Percentiles rank a stretch among this genome's conserved stretches.
phyloP scores from a whole-genome alignment of 2,797 vertebrate genomes.

The Argyrosomus regius region DNA sequence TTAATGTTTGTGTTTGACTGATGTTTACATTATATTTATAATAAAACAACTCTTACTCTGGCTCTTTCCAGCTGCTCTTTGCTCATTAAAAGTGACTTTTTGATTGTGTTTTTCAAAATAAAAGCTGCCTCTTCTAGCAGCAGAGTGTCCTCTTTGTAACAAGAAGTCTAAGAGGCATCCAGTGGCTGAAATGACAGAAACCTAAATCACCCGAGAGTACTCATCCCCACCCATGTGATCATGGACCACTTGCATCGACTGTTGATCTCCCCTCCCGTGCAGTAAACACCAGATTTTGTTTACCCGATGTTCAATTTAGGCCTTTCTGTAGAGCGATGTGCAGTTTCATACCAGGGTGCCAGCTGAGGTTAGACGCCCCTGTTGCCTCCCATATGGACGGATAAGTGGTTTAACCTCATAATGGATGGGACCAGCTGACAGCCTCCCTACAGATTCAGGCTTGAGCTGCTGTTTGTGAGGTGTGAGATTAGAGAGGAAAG shows the following conservation, averaged over 20 bases:
- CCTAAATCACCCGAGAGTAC: not conserved
- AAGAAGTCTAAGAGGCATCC: not conserved
- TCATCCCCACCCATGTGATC: slow-evolving; percentile 10
- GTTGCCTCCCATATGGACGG: slow-evolving; percentile 68
- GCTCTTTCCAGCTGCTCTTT: not conserved
- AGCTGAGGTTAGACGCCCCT: slow-evolving; percentile 41
- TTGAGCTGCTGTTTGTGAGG: slow-evolving; percentile 63
- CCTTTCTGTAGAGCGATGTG: slow-evolving; percentile 16
- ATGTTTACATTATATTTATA: not conserved
- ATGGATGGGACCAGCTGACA: slow-evolving; percentile 54
- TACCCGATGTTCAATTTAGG: slow-evolving; percentile 13
- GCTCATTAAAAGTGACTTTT: not conserved
- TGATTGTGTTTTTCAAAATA: not conserved
- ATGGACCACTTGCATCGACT: not conserved
- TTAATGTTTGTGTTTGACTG: not conserved
- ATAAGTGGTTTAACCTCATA: slow-evolving; percentile 80
- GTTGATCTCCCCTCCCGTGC: not conserved
- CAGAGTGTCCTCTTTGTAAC: not conserved
- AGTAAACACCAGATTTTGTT: slow-evolving; percentile 64
- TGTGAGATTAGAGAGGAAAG: slow-evolving; percentile 67
- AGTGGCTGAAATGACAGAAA: not conserved
- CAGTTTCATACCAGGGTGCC: slow-evolving; percentile 51
- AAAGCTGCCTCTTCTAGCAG: not conserved
- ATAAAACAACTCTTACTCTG: not conserved
- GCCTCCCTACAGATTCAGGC: slow-evolving; percentile 35